A percentile compares a stretch with the other conserved stretches of the same genome.
phyloP scores from a whole-genome alignment of 2,797 vertebrate genomes.

The Sebastes steindachneri region DNA sequence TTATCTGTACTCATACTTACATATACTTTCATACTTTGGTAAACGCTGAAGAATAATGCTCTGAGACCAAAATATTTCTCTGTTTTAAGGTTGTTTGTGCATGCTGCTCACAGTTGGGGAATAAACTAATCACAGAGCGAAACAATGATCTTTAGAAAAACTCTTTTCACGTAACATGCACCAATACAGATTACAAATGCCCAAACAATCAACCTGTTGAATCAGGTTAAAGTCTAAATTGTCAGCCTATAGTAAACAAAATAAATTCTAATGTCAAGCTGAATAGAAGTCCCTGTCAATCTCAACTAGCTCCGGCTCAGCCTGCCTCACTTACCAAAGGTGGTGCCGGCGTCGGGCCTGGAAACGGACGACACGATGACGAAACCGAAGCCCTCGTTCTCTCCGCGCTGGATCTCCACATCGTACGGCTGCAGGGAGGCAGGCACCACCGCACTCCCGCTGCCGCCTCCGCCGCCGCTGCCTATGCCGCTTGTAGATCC shows the following conservation, averaged over 20 bases:
- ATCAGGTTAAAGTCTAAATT: slow-evolving; percentile 24
- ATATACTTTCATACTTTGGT: not conserved
- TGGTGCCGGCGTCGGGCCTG: slow-evolving; percentile 93
- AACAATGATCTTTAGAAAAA: slow-evolving; percentile 11
- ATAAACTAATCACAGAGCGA: slow-evolving; percentile 20
- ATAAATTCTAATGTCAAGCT: slow-evolving; percentile 21
- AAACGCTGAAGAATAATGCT: slow-evolving; percentile 2
- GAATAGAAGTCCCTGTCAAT: slow-evolving; percentile 31
- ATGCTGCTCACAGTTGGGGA: slow-evolving; percentile 8
- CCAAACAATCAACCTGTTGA: slow-evolving; percentile 34
- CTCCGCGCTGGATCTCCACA: slow-evolving; percentile 94
- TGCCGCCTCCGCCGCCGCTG: slow-evolving; percentile 86
- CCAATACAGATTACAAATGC: slow-evolving; percentile 16
- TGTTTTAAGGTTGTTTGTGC: not conserved
- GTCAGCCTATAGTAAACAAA: slow-evolving; percentile 17
- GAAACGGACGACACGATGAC: slow-evolving; percentile 98
- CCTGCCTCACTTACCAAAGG: slow-evolving; percentile 87
- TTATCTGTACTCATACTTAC: not conserved
- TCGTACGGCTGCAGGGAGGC: slow-evolving; percentile 92
- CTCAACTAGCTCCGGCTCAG: not conserved
- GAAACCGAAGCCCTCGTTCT: slow-evolving; percentile 97
- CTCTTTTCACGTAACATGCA: not conserved
- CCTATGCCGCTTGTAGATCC: slow-evolving; percentile 97
- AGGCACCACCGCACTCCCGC: slow-evolving; percentile 88
- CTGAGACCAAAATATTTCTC: not conserved